phyloP scores from a whole-genome alignment of 2,113 vertebrate species.

The Pogona vitticeps region DNA sequence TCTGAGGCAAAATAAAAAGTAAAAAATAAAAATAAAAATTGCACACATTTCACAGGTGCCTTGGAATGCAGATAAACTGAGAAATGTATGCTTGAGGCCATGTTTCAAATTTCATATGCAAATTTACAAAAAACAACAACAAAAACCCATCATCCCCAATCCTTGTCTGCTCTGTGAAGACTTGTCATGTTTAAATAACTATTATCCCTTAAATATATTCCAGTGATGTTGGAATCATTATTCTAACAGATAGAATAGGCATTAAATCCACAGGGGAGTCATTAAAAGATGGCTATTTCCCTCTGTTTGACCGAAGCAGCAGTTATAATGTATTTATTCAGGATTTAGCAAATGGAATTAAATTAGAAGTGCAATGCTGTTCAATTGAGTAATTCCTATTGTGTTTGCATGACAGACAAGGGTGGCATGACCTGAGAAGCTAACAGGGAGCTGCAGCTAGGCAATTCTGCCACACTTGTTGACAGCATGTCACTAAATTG shows the following conservation, averaged over 20 bases:
- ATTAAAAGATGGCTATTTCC: constrained; percentile 76
- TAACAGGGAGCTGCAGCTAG: constrained; percentile 31
- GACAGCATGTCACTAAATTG: constrained; percentile 49
- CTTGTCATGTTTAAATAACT: constrained; percentile 74
- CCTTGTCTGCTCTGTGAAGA: constrained; percentile 72
- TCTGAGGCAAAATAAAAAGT: too few species aligned
- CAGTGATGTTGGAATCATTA: constrained; percentile 72
- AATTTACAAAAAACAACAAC: constrained; percentile 37
- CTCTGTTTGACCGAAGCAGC: constrained; percentile 72
- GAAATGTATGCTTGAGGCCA: constrained; percentile 37
- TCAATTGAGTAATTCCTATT: constrained; percentile 80
- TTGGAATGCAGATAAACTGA: constrained; percentile 39
- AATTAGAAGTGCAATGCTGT: constrained; percentile 77
- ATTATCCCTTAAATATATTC: constrained; percentile 73
- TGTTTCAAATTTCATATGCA: constrained; percentile 72
- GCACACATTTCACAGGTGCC: constrained; percentile 24
- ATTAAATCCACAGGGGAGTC: constrained; percentile 76
- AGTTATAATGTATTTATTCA: constrained; percentile 79
- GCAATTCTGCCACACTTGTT: constrained; percentile 26
- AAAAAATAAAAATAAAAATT: constrained; percentile 14
- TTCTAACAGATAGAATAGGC: constrained; percentile 73
- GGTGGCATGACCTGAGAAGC: constrained; percentile 61
- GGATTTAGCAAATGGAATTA: constrained; percentile 82
- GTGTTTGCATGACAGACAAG: constrained; percentile 69
- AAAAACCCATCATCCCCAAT: neutral